Evolutionary conservation across 37 sponge, comb jelly and placozoan genomes (phyloP).

Genomic region (Bolinopsis microptera): DNA sequence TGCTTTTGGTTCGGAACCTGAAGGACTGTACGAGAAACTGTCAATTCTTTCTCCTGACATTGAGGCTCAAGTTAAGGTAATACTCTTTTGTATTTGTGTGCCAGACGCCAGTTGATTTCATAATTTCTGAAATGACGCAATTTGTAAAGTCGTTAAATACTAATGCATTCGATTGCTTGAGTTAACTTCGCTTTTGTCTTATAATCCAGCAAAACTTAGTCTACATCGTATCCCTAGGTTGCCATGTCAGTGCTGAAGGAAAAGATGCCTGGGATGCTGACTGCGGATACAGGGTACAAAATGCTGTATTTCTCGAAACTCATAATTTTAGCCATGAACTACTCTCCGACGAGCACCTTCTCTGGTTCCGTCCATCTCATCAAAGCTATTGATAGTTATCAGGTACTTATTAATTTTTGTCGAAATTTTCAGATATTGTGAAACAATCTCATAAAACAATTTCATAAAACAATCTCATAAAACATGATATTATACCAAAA

Average conservation of each 20-base stretch:
- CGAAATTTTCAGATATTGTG: background rate
- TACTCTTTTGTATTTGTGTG: background rate
- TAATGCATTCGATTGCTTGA: no score
- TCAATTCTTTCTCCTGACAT: background rate
- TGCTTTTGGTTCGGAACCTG: background rate
- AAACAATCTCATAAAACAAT: background rate
- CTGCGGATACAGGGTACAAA: background rate
- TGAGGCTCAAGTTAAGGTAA: slow-evolving; percentile 3
- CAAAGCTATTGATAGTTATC: slow-evolving; percentile 14
- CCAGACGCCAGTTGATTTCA: no score
- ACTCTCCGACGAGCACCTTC: background rate
- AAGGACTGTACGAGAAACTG: slow-evolving; percentile 44
- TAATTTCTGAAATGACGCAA: no score
- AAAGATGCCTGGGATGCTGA: background rate
- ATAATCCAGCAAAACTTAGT: no score
- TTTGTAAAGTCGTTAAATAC: no score
- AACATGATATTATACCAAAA: background rate
- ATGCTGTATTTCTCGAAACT: background rate
- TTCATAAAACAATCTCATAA: background rate
- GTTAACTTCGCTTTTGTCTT: no score
- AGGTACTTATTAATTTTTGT: background rate
- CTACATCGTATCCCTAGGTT: slow-evolving; percentile 17
- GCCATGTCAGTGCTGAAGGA: background rate
- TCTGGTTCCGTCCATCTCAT: slow-evolving; percentile 11
- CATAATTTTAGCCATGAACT: background rate